A percentile compares a stretch with the other conserved stretches of the same genome.
phyloP scores from a whole-genome alignment of 1,140 invertebrate genomes.

The Chionoecetes opilio region DNA sequence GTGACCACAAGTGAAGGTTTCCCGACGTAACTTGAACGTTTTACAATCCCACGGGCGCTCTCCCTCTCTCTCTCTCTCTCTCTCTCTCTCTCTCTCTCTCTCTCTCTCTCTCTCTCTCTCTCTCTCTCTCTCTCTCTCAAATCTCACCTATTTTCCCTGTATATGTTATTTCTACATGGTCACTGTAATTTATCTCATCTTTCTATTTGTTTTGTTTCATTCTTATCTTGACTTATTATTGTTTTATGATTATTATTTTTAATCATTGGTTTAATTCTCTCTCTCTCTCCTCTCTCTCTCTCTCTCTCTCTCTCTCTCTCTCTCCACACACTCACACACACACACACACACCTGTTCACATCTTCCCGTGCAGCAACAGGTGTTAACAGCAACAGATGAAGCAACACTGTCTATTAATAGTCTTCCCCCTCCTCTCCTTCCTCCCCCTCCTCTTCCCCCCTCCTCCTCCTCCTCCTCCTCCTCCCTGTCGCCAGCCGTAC shows the following conservation, averaged over 20 bases:
- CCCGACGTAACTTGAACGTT: slow-evolving; percentile 5
- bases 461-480: background rate
- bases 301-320: slow-evolving; percentile 27
- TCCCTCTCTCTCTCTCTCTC: slow-evolving; percentile 25
- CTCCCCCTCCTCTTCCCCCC: background rate
- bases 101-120: background rate
- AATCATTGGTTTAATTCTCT: background rate
- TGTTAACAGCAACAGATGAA: background rate
- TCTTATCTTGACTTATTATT: too few relatives aligned
- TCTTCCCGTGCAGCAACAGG: background rate
- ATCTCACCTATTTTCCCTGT: too few relatives aligned
- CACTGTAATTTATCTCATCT: too few relatives aligned
- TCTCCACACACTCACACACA: background rate
- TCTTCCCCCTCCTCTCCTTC: background rate
- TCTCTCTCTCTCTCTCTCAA: background rate
- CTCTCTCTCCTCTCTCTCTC: slow-evolving; percentile 25
- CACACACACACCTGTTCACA: background rate
- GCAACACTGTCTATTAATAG: background rate
- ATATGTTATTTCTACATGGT: too few relatives aligned
- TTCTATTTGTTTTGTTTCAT: too few relatives aligned
- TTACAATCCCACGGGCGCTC: slow-evolving; percentile 13
- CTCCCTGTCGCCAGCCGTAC: slow-evolving; percentile 17
- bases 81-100: slow-evolving; percentile 27
- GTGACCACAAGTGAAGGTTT: slow-evolving; percentile 25
- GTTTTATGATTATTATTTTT: too few relatives aligned